Conservation (phyloP, 2,797 vertebrate species). For the Leontopithecus rosalia region DNA sequence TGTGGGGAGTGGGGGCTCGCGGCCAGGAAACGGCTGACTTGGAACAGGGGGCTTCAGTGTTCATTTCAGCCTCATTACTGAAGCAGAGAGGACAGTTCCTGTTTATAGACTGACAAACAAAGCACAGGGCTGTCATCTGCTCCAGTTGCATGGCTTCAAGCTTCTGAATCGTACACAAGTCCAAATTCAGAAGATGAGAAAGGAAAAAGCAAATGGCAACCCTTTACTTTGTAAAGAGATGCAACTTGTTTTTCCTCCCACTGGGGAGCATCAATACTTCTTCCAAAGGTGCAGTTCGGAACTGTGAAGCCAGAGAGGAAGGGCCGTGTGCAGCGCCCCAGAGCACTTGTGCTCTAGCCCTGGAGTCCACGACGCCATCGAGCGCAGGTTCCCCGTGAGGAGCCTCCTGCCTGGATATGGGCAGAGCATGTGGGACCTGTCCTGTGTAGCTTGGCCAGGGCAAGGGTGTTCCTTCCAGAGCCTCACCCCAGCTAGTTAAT, state of each 20-base stretch:
- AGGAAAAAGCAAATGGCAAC: neutral
- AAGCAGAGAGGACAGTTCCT: neutral
- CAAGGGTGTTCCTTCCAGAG: neutral
- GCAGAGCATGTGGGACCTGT: neutral
- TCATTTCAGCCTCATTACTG: neutral
- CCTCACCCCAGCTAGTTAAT: neutral
- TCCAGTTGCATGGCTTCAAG: neutral
- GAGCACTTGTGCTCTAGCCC: accelerated
- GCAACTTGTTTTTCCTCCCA: neutral
- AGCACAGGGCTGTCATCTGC: neutral
- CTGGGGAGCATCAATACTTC: neutral
- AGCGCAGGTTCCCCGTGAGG: neutral
- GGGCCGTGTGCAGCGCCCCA: accelerated
- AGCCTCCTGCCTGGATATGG: neutral
- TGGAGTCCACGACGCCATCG: accelerated
- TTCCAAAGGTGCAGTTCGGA: neutral
- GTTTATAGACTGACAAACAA: neutral
- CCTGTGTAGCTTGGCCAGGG: neutral
- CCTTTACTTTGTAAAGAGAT: neutral
- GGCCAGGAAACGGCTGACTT: accelerated
- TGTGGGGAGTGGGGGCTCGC: accelerated
- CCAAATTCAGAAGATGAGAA: neutral
- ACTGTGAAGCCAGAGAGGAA: neutral
- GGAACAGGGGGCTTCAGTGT: neutral
- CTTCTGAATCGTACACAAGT: neutral